Conservation (phyloP, 2,797 vertebrate species). For the Eidolon dupreanum region DNA sequence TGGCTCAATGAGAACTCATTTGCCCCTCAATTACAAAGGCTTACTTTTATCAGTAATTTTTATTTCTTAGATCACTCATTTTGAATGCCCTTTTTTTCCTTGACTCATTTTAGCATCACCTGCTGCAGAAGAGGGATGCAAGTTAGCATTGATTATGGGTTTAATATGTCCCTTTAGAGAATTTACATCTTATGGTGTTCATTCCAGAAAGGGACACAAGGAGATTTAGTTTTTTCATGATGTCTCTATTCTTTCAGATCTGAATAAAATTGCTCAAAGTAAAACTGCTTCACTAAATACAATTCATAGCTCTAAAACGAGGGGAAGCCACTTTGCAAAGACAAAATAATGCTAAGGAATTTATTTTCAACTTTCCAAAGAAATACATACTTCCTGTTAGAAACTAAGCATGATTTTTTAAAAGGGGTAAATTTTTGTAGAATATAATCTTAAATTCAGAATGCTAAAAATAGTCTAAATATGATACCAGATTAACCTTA, state of each 20-base stretch:
- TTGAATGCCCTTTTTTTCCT: not conserved
- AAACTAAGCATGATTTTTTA: constrained; percentile 13
- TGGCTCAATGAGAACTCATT: not conserved
- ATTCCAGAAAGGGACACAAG: not conserved
- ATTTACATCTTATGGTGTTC: not conserved
- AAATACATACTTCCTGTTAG: not conserved
- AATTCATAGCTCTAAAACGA: not conserved
- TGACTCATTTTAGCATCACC: not conserved
- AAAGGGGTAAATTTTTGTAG: not conserved
- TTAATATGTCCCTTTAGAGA: not conserved
- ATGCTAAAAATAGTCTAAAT: constrained; percentile 1
- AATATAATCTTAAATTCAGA: constrained; percentile 20
- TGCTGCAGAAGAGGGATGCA: not conserved
- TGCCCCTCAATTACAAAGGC: not conserved
- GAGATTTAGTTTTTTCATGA: not conserved
- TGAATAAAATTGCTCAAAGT: constrained; percentile 19
- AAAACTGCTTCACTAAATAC: not conserved
- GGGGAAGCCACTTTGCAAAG: not conserved
- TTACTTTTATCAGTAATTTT: constrained; percentile 7
- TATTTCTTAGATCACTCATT: not conserved
- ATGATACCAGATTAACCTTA: not conserved
- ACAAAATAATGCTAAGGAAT: not conserved
- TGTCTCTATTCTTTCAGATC: not conserved
- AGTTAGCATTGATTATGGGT: not conserved
- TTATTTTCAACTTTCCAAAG: constrained; percentile 24